Base-by-base conservation (phyloP, 2,888 invertebrate genomes). In the Meghimatium bilineatum region DNA sequence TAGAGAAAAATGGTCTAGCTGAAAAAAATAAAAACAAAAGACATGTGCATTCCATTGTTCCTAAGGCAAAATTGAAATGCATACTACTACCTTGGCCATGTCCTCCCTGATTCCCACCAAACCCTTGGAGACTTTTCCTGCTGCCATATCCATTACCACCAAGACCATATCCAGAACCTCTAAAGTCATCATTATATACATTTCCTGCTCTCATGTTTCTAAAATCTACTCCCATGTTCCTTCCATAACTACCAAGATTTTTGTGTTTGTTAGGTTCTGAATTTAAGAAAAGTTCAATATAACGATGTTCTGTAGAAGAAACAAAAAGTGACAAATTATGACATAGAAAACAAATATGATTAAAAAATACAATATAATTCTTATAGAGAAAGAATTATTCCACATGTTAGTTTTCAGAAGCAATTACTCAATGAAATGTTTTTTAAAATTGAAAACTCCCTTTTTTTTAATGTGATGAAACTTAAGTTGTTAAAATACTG, bases 261-360 rank as follows among this genome's bases (percentile, higher is more conserved):
- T 12, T 44, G 72, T 86, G 86, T n/a, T 88, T 87, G 20, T 86
- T 86, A 66, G 90, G 89, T 36, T 91, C 90, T 26, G 93, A 93
- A 85, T 97, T 97, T 85, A 97, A 95, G 95, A 98, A 99, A 87
- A 99, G 94, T 94, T 99, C 99, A 92, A 99, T 98, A 94, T 98
- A 99, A 52, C 93, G 88, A 82, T 93, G 92, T 83, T 93, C 94
- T 94, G 89, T 6, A 90, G 90, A 56, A 14, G 34, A 52, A 34
- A 49, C 38, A n/a, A 72, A 38, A 14, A 32, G 32, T 5, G 17
- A 66, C 3, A 32, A n/a, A 63, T n/a, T 63, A n/a, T 63, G 14
- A 26, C 5, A 23, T 32, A 8, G 17, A 12, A 66, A 66, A 66
- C 32, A 10, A 12, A 17, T 66, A 29, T 29, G 63, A n/a, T 12